phyloP scores from a whole-genome alignment of 2,888 invertebrate species.

The Nemurella pictetii region DNA sequence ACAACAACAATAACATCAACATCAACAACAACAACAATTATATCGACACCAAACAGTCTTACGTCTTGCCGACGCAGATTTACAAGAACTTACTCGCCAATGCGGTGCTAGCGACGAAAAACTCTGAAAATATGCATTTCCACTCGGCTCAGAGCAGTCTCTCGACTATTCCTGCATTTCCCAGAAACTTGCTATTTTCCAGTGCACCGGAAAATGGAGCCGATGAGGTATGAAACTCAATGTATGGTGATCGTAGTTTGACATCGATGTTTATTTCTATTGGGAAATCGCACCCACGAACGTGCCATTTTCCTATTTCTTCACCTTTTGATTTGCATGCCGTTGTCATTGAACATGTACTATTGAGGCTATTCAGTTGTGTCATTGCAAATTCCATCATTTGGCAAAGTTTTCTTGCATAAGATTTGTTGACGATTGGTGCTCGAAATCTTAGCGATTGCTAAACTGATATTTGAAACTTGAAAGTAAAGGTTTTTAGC shows the following conservation, averaged over 20 bases:
- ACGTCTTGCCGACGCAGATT: slow-evolving; percentile 73
- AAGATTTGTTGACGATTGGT: too few relatives aligned
- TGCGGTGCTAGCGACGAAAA: slow-evolving; percentile 64
- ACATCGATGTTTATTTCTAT: too few relatives aligned
- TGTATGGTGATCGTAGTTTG: background rate
- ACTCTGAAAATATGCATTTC: slow-evolving; percentile 41
- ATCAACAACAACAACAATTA: slow-evolving; percentile 22
- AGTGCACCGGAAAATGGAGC: slow-evolving; percentile 12
- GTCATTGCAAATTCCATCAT: too few relatives aligned
- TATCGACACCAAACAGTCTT: slow-evolving; percentile 52
- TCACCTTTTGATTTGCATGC: too few relatives aligned
- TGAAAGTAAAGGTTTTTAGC: background rate
- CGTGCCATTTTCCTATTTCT: too few relatives aligned
- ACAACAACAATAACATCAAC: slow-evolving; percentile 18
- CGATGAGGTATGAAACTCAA: background rate
- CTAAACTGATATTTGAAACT: background rate
- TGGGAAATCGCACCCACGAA: too few relatives aligned
- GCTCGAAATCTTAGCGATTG: background rate
- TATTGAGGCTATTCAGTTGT: too few relatives aligned
- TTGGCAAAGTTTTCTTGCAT: too few relatives aligned
- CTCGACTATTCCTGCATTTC: slow-evolving; percentile 52
- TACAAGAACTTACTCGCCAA: slow-evolving; percentile 78
- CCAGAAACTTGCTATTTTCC: slow-evolving; percentile 48
- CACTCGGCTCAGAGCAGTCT: slow-evolving; percentile 23
- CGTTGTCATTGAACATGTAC: too few relatives aligned